Evolutionary conservation across 2,888 invertebrate species (phyloP).

Genomic region (Macrophya alboannulata): DNA sequence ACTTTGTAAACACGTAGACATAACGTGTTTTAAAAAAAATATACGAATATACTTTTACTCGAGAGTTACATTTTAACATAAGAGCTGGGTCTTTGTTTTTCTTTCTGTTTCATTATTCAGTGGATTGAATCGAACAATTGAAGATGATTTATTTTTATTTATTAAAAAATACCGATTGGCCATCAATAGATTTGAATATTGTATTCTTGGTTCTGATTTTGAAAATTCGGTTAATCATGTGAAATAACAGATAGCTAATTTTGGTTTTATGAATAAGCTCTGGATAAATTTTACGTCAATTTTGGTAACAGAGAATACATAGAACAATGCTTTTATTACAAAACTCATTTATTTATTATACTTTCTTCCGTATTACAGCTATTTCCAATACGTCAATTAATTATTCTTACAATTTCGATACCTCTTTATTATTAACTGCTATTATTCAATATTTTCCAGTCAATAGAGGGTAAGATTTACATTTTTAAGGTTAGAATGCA

Average conservation of each 20-base stretch:
- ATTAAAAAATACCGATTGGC: too few relatives aligned
- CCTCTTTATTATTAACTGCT: background rate
- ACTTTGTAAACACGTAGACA: background rate
- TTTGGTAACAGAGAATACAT: background rate
- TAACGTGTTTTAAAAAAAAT: background rate
- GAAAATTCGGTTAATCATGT: too few relatives aligned
- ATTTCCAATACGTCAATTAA: background rate
- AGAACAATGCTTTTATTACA: background rate
- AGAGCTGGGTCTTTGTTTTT: background rate
- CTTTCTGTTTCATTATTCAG: background rate
- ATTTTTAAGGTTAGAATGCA: conserved; percentile 1
- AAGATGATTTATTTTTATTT: background rate
- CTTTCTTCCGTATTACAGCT: background rate
- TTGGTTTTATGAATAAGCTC: too few relatives aligned
- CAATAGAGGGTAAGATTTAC: background rate
- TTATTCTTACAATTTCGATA: background rate
- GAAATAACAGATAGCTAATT: too few relatives aligned
- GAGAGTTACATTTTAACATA: background rate
- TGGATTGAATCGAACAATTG: background rate
- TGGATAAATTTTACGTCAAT: background rate
- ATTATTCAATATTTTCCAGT: background rate
- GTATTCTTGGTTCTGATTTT: background rate
- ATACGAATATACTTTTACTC: background rate
- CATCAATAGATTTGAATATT: background rate
- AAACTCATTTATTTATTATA: too few relatives aligned